A percentile compares a stretch with the other conserved stretches of the same genome.
Evolutionary conservation across 2,888 invertebrate genomes (phyloP).

Genomic region (Drosophila aldrichi): DNA sequence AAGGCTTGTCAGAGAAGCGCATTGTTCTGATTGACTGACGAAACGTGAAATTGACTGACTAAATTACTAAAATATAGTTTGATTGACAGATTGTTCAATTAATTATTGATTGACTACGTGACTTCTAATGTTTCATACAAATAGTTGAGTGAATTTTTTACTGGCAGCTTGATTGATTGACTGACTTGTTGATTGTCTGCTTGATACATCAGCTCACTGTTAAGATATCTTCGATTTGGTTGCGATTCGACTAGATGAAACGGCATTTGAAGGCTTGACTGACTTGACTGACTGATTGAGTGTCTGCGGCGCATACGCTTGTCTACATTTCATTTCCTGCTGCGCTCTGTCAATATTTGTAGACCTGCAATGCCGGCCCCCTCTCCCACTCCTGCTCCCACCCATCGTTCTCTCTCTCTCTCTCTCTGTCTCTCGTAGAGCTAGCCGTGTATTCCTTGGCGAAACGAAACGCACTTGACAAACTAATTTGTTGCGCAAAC

Average conservation of each 20-base stretch:
- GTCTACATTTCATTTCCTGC: slow-evolving; percentile 74
- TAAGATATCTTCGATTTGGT: not conserved
- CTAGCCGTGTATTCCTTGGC: not conserved
- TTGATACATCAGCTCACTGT: not conserved
- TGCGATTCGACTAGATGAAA: not conserved
- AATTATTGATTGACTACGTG: too few relatives aligned
- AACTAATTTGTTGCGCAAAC: slow-evolving; percentile 78
- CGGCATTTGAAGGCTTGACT: slow-evolving; percentile 13
- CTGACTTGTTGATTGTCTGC: too few relatives aligned
- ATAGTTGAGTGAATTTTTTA: not conserved
- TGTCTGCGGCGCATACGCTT: slow-evolving; percentile 37
- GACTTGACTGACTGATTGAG: slow-evolving; percentile 8
- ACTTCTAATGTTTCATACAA: too few relatives aligned
- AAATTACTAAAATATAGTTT: not conserved
- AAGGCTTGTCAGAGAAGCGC: too few relatives aligned
- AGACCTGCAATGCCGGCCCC: not conserved
- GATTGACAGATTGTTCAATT: too few relatives aligned
- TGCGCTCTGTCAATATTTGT: slow-evolving; percentile 71
- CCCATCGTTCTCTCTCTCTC: not conserved
- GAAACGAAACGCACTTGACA: slow-evolving; percentile 68
- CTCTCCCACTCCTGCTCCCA: slow-evolving; percentile 20
- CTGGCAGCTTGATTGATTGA: not conserved
- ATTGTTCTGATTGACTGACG: not conserved
- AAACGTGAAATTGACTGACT: not conserved
- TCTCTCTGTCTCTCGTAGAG: not conserved